Base-by-base conservation (phyloP, 2,888 invertebrate species). In the Ceramica pisi region DNA sequence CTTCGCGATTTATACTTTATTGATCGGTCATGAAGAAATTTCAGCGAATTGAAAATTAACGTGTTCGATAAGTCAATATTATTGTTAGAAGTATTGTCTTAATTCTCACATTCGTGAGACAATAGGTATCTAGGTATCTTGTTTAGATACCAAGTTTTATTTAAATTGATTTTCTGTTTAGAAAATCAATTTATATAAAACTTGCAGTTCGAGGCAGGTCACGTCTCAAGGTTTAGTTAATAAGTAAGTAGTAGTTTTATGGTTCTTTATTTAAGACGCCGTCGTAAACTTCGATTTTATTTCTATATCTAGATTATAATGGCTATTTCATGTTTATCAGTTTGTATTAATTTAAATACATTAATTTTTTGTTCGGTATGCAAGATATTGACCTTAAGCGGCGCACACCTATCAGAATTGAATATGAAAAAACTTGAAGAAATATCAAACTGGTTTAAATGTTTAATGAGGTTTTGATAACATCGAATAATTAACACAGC, bases 271-370 rank as follows among this genome's bases (percentile, higher is more conserved):
- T 65, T 67, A 35, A 78, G 23, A 65, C 31, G 26, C 23, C 53
- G 64, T 53, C 55, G 53, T 57, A 55, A n/a, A 65, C 55, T 66
- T 78, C 72, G 78, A 78, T 72, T 72, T 65, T 82, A 80, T 82
- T 80, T 68, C 65, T 79, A 78, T 61, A 81, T 72, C 64, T 65
- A 48, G 78, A 78, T 72, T 82, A 57, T 78, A 72, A 73, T 78
- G 57, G 67, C 38, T 50, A 63, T 73, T 68, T 67, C 73, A 67
- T 62, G 48, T 67, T 57, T 64, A 57, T 72, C 21, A 71, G 53
- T 60, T 53, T 44, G 48, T 48, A 72, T 82, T 38, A 63, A 62
- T 82, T 79, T 71, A 62, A 68, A 78, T 71, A 63, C 53, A 78
- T 26, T 55, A 66, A 55, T 65, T 62, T 50, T 57, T 48, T 60